Percentiles rank a stretch among this genome's conserved stretches.
These are phyloP conservation scores for Laticauda colubrina DNA, from an alignment of 2,113 vertebrate genomes.

Conservation along the genomic window DNA sequence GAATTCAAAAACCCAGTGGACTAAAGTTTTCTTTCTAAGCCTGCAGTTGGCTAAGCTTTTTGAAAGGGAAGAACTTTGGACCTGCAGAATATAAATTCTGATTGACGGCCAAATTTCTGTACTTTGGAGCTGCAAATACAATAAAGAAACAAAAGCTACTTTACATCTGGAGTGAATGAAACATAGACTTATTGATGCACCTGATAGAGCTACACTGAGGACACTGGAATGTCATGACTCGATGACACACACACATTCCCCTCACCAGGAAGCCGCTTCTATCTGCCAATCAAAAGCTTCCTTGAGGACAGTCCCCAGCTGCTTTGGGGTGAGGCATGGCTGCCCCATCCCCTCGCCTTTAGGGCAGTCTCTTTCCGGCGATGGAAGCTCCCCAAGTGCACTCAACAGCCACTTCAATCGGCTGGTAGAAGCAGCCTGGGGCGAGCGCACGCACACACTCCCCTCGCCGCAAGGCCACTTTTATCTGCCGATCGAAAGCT, in stretches of 20 bases:
- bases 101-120: not conserved
- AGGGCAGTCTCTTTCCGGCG: too few species aligned
- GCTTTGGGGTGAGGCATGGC: too few species aligned
- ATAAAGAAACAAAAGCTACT: not conserved
- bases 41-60: not conserved
- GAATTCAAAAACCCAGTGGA: not conserved
- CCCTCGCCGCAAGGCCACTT: too few species aligned
- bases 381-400: too few species aligned
- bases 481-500: too few species aligned
- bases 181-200: not conserved
- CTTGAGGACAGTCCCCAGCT: too few species aligned
- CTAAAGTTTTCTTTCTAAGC: not conserved
- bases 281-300: too few species aligned
- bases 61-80: not conserved
- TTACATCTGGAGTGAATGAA: not conserved
- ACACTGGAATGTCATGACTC: not conserved
- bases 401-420: too few species aligned
- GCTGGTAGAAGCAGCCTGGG: too few species aligned
- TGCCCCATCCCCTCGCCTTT: too few species aligned
- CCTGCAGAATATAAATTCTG: not conserved
- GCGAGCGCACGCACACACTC: too few species aligned
- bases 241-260: not conserved
- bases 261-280: too few species aligned
- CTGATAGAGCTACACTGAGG: not conserved
- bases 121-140: not conserved